Base-by-base conservation (phyloP, 2,797 vertebrate species). In the Psittacula echo region DNA sequence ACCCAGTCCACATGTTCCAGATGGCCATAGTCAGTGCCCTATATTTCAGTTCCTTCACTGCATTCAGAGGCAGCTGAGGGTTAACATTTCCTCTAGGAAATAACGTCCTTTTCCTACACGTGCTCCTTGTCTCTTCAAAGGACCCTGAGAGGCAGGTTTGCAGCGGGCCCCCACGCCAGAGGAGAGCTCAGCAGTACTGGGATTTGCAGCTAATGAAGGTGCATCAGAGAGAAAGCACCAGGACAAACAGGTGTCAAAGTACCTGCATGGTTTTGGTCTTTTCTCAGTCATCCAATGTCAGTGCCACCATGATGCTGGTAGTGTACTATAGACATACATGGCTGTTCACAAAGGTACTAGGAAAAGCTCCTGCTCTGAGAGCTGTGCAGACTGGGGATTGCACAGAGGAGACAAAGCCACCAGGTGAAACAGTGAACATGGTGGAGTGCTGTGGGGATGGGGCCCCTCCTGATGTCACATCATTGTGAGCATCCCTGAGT, bases 401-500 rank as follows among this genome's bases (percentile, higher is more conserved):
- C 22, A 14, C 0, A 1, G 48, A 61, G 37, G 22, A 91, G 11
- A 19, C 11, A 47, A 85, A 79, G 48, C 30, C 72, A 47, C 13
- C 13, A 11, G 3, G 20, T 15, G 21, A 68, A 85, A 64, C 14
- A 53, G 30, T 12, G 18, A 16, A 1, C 0, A 1, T 80, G 48
- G 27, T 2, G 2, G 42, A 47, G n/a, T 1, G 1, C 23, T 10
- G 30, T 44, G 41, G 34, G 34, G 10, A 78, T 27, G 60, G 13
- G 18, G 11, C 19, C 23, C 24, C 26, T 83, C 53, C 37, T 71
- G 23, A 14, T n/a, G 34, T 48, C 60, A 53, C n/a, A 23, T 72
- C 2, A 1, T 17, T 0, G 2, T 15, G 44, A 26, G 15, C 34
- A 29, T 26, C 4, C 2, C 39, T 39, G 23, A 14, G 27, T 53